Evolutionary conservation across 2,888 invertebrate species (phyloP).

Genomic region (Seira musarum): DNA sequence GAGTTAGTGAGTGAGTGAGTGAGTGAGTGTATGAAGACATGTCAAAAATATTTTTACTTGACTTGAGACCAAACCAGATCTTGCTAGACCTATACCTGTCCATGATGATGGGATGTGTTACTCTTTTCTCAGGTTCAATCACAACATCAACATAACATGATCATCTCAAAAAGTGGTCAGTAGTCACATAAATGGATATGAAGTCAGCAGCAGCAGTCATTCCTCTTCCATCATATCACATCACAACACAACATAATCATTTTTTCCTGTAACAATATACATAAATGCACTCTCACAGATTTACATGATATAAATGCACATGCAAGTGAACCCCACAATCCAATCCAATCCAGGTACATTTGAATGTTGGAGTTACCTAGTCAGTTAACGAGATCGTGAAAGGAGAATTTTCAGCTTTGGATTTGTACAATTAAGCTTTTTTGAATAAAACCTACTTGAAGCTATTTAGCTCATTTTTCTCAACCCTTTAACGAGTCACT

Average conservation of each 20-base stretch:
- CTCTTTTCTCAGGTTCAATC: slow-evolving; percentile 34
- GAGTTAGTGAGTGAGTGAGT: no score
- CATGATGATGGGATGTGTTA: not conserved
- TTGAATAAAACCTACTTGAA: not conserved
- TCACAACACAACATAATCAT: slow-evolving; percentile 26
- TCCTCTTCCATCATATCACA: slow-evolving; percentile 13
- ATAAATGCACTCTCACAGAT: not conserved
- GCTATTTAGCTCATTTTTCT: not conserved
- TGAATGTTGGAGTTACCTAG: no score
- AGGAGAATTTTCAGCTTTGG: not conserved
- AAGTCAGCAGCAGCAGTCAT: not conserved
- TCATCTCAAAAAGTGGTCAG: slow-evolving; percentile 30
- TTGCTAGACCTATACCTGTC: not conserved
- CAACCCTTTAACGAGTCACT: not conserved
- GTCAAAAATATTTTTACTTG: not conserved
- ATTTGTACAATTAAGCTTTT: not conserved
- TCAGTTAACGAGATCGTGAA: not conserved
- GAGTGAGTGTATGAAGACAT: not conserved
- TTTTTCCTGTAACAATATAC: not conserved
- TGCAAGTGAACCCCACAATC: no score
- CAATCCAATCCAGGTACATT: no score
- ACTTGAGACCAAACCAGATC: no score
- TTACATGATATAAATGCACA: not conserved
- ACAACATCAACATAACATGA: no score
- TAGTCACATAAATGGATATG: not conserved